Percentiles rank a stretch among this genome's conserved stretches.
phyloP scores from a whole-genome alignment of 2,888 invertebrate genomes.

The Rhamnusium bicolor region DNA sequence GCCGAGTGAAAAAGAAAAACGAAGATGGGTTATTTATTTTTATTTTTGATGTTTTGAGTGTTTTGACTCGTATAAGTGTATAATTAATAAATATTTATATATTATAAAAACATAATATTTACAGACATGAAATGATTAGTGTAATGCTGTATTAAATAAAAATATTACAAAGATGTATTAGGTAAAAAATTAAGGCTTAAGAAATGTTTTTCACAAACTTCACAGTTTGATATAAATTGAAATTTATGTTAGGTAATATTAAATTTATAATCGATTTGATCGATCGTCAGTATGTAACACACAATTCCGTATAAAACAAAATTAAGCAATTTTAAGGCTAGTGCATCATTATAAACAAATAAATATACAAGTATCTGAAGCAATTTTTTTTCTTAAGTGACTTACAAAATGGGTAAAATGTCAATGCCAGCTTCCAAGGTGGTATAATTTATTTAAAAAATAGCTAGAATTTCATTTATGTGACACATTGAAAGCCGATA shows the following conservation, averaged over 20 bases:
- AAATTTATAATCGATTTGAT: constrained; percentile 39
- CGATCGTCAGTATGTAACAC: constrained; percentile 43
- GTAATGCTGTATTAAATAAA: constrained; percentile 60
- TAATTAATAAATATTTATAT: constrained; percentile 70
- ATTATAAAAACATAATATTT: constrained; percentile 71
- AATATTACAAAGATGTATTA: constrained; percentile 58
- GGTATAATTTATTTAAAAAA: constrained; percentile 43
- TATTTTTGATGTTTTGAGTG: constrained; percentile 64
- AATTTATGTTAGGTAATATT: constrained; percentile 29
- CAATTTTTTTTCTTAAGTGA: constrained; percentile 55
- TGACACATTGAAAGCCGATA: constrained; percentile 37
- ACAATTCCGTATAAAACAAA: constrained; percentile 51
- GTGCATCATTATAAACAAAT: constrained; percentile 59
- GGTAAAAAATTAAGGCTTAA: constrained; percentile 52
- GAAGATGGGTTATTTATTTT: constrained; percentile 63
- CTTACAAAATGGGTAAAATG: constrained; percentile 54
- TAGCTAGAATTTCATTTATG: constrained; percentile 43
- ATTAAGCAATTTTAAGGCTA: constrained; percentile 55
- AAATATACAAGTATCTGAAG: constrained; percentile 63
- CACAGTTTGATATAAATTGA: constrained; percentile 39
- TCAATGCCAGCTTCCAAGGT: constrained; percentile 40
- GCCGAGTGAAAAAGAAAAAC: constrained; percentile 28
- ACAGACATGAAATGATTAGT: constrained; percentile 69
- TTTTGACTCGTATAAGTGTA: constrained; percentile 64
- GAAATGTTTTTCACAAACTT: constrained; percentile 42